Evolutionary conservation across 2,888 invertebrate species (phyloP), one percentile per base, ranked within the genome.

Genomic region (Ochlodes sylvanus): DNA sequence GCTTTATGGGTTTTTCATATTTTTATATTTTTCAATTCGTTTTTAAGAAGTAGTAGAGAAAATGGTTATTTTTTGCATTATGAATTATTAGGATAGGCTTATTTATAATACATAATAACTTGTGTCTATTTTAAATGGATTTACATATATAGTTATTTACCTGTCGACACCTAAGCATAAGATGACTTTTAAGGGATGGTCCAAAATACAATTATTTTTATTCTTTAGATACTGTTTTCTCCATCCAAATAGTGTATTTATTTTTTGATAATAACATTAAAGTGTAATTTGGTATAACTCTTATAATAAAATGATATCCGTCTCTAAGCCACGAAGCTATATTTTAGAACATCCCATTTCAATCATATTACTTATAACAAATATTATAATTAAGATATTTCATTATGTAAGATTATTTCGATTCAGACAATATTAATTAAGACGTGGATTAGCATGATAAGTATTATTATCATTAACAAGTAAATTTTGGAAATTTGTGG

Each of bases 71-170:
- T 52, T 52, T 52, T 52, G 52, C 52, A 27, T 27, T 12, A 12
- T 52, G 14, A 1, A 14, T 10, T 12, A 27, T 27, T 14, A 19
- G 15, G 14, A 14, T 14, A 52, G 52, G 12, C 14, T 21, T 27
- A 27, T 52, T 52, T 52, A 52, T 50, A 52, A 21, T 52, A 50
- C 2, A 19, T 19, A 50, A 5, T 44, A 15, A 44, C 7, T 10
- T 19, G 14, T 52, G 6, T 52, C 52, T 52, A 52, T 52, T 52
- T 52, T 21, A 21, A 3, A 52, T 17, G 14, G 14, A 52, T 21
- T 52, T 52, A 52, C 14, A 52, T 7, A 52, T 27, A 52, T 7
- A 52, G 52, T 52, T 52, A 52, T 52, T 52, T 52, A 52, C 21
- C 21, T 14, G 27, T 52, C 52, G 14, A 52, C 21, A 52, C 14